Conservation (phyloP, 2,888 invertebrate species). For the Lathronympha strigana region DNA sequence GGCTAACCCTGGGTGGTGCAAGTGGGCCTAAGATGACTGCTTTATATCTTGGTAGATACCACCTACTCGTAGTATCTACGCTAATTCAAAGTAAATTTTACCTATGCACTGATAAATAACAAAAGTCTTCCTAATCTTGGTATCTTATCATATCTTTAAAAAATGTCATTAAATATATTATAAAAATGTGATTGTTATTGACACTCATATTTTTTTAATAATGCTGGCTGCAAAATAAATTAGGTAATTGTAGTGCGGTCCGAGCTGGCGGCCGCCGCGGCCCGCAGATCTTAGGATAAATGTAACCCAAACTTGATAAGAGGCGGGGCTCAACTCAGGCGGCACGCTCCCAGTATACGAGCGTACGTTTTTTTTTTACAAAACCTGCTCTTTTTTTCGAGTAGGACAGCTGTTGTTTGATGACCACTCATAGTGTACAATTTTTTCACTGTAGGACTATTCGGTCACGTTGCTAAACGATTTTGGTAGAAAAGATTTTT, state of each 20-base stretch:
- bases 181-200: not conserved
- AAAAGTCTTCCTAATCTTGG: too few species aligned
- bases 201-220: not conserved
- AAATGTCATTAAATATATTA: too few species aligned
- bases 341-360: conserved; percentile 75
- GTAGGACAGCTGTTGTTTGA: conserved; percentile 75
- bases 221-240: not conserved
- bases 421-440: conserved; percentile 74
- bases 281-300: conserved; percentile 14
- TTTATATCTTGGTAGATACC: too few species aligned
- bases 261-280: not conserved
- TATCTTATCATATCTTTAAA: too few species aligned
- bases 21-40: too few species aligned
- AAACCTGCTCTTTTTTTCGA: conserved; percentile 49
- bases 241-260: not conserved
- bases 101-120: too few species aligned
- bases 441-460: conserved; percentile 59
- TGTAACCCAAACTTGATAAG: conserved; percentile 59
- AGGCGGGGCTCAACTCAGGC: conserved; percentile 68
- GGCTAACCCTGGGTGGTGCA: too few species aligned
- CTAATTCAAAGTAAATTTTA: too few species aligned
- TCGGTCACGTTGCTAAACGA: conserved; percentile 62
- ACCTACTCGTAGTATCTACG: too few species aligned
- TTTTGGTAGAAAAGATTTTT: conserved; percentile 66
- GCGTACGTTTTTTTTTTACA: conserved; percentile 59